phyloP scores from a whole-genome alignment of 2,797 vertebrate species.

The Myripristis murdjan region DNA sequence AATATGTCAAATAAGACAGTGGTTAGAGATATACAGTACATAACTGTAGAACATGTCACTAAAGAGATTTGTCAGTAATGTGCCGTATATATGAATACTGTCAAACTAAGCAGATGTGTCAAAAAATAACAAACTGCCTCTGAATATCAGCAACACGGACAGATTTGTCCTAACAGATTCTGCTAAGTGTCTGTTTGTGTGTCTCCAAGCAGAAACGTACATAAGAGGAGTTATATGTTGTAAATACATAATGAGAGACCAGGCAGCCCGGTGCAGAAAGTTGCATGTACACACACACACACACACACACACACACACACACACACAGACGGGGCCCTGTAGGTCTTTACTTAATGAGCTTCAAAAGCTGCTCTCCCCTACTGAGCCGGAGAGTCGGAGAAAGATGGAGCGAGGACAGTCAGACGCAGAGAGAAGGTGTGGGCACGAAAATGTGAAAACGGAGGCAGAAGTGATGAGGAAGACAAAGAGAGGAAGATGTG shows the following conservation, averaged over 20 bases:
- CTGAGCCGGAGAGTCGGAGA: conserved; percentile 66
- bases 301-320: conserved; percentile 42
- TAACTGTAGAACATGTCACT: too few species aligned
- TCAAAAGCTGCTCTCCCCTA: conserved; percentile 77
- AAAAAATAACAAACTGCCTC: conserved; percentile 18
- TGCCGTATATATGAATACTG: too few species aligned
- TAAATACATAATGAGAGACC: conserved; percentile 87
- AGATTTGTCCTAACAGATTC: background rate
- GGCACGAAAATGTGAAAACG: conserved; percentile 29
- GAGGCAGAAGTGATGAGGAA: background rate
- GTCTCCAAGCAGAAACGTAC: conserved; percentile 27
- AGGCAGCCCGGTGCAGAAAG: conserved; percentile 31
- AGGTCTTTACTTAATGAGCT: conserved; percentile 91
- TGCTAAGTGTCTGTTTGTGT: conserved; percentile 24
- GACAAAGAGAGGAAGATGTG: conserved; percentile 4
- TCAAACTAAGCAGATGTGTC: conserved; percentile 28
- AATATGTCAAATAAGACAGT: too few species aligned
- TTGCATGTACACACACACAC: conserved; percentile 11
- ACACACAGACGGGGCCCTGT: conserved; percentile 68
- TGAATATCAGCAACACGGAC: conserved; percentile 38
- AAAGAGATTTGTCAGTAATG: conserved; percentile 8
- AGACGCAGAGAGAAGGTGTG: conserved; percentile 45
- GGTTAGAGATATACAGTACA: too few species aligned
- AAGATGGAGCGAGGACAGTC: conserved; percentile 53
- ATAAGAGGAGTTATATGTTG: conserved; percentile 81